Evolutionary conservation across 2,113 vertebrate species (phyloP).

Genomic region (Xiphorhynchus elegans): DNA sequence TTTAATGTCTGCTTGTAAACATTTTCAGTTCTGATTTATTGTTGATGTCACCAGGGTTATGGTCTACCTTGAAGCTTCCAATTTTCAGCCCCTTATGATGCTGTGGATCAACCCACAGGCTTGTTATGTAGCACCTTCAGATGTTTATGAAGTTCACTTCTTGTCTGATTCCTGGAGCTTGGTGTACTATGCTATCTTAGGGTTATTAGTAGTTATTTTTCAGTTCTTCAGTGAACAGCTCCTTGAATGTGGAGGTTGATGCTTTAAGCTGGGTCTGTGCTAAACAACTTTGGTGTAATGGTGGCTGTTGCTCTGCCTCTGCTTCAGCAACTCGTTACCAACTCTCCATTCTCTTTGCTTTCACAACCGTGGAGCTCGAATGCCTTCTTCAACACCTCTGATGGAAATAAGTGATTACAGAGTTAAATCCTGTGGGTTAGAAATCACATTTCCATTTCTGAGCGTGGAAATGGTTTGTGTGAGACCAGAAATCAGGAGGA

Average conservation of each 20-base stretch:
- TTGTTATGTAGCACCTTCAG: background rate
- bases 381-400: background rate
- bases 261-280: background rate
- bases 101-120: background rate
- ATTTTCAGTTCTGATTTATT: background rate
- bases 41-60: background rate
- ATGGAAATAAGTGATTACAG: background rate
- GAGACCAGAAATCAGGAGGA: background rate
- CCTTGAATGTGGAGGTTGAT: background rate
- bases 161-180: background rate
- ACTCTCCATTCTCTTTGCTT: background rate
- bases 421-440: background rate
- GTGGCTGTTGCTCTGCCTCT: background rate
- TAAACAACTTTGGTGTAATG: background rate
- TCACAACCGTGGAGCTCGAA: background rate
- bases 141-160: background rate
- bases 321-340: background rate
- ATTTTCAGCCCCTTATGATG: background rate
- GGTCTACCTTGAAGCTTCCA: background rate
- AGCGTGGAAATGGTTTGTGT: background rate
- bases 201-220: background rate
- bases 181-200: background rate
- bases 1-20: background rate
- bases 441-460: background rate
- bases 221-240: background rate